Conservation (phyloP, 2,797 vertebrate species). For the Megalops cyprinoides region DNA sequence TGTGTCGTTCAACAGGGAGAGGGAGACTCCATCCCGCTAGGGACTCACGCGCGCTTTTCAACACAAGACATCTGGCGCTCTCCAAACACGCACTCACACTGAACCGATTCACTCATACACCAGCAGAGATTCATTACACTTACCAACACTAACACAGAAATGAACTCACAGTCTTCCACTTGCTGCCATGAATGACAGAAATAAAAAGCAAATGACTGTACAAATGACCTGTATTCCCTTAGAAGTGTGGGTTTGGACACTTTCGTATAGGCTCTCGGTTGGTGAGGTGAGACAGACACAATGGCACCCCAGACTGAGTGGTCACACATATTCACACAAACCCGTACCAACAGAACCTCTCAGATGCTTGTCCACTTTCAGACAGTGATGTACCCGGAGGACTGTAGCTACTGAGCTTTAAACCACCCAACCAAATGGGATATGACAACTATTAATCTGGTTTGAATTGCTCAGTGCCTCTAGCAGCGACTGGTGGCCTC, state of each 20-base stretch:
- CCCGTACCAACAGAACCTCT: neutral
- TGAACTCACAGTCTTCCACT: neutral
- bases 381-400: neutral
- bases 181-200: neutral
- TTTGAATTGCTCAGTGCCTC: neutral
- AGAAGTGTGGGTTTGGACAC: neutral
- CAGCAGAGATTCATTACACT: slow-evolving; percentile 26
- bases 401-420: neutral
- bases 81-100: neutral
- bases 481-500: neutral
- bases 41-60: slow-evolving; percentile 50
- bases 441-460: neutral
- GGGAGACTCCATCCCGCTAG: slow-evolving; percentile 44
- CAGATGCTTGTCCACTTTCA: neutral
- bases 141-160: neutral
- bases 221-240: neutral
- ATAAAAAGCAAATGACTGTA: no score
- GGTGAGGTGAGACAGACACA: neutral
- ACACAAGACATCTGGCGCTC: slow-evolving; percentile 41
- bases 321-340: neutral
- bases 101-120: slow-evolving; percentile 13
- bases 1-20: slow-evolving; percentile 38
- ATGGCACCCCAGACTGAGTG: neutral
- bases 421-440: neutral
- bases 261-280: neutral